Conservation (phyloP, 2,113 vertebrate species). For the Crotalus tigris region DNA sequence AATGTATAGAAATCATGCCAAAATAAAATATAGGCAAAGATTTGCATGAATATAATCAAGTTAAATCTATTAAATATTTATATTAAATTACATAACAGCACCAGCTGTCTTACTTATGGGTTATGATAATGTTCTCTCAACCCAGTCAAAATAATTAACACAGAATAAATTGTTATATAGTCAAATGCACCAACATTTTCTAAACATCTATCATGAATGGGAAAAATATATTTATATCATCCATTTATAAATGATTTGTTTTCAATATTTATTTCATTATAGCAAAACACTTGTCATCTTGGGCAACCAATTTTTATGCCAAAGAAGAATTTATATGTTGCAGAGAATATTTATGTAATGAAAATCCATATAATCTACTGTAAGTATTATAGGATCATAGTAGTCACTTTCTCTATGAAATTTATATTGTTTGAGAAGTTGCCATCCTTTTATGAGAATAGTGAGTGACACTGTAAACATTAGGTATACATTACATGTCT, state of each 20-base stretch:
- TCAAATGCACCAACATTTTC: conserved; percentile 57
- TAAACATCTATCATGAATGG: conserved; percentile 47
- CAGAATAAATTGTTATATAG: conserved; percentile 63
- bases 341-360: not conserved
- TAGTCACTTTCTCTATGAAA: not conserved
- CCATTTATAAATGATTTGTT: conserved; percentile 22
- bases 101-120: conserved; percentile 62
- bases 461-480: not conserved
- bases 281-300: not conserved
- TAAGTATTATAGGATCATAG: not conserved
- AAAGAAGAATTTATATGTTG: not conserved
- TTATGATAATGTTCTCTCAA: conserved; percentile 47
- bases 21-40: conserved; percentile 34
- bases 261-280: conserved; percentile 14
- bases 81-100: conserved; percentile 62
- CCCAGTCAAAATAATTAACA: conserved; percentile 68
- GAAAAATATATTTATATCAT: conserved; percentile 39
- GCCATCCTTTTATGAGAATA: not conserved
- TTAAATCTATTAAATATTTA: conserved; percentile 59
- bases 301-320: not conserved
- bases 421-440: not conserved
- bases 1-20: not conserved
- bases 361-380: not conserved
- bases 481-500: not conserved
- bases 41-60: conserved; percentile 36